Base-by-base conservation (phyloP, 2,888 invertebrate species). In the Melanophora roralis region DNA sequence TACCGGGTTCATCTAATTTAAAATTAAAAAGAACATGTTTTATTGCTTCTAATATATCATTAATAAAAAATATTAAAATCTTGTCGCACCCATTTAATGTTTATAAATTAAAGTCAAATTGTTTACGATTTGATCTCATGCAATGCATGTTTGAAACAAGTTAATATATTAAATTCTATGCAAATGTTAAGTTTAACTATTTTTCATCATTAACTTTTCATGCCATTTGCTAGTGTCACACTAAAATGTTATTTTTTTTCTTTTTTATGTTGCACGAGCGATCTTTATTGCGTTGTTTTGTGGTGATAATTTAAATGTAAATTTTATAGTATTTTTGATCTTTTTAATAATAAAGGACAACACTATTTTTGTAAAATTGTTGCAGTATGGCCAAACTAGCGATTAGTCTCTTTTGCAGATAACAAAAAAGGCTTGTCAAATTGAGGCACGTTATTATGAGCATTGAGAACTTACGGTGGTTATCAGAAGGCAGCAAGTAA, bases 51-150 rank as follows among this genome's bases (percentile, higher is more conserved):
- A 23, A 32, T n/a, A n/a, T 59, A 38, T 40, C 65, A 21, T 32
- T 45, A 19, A 45, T 45, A 69, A 64, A 5, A 27, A 5, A 27
- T 65, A 55, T 68, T 69, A 79, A 16, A 19, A 45, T 79, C 69
- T 59, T 69, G 74, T 65, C 78, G 74, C 74, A 38, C 78, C 78
- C 74, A 79, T 74, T 74, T 74, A 72, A 65, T 79, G 69, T 64
- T 79, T 71, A 65, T 74, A 69, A 69, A 74, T 74, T 65, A 79
- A 69, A 60, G 21, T 79, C 53, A 74, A 79, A 79, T 74, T 64
- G 69, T 74, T 65, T 74, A 74, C 64, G 43, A 60, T 53, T 68
- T 53, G 53, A 60, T 67, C 51, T 75, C 67, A 75, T 67, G 74
- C 65, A 59, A 51, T 51, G 67, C 67, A 74, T 68, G 75, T 53